These are phyloP conservation scores for Aurelia aurita DNA, from an alignment of 30 jellyfish, hydroid and myxozoan genomes.

Conservation along the genomic window DNA sequence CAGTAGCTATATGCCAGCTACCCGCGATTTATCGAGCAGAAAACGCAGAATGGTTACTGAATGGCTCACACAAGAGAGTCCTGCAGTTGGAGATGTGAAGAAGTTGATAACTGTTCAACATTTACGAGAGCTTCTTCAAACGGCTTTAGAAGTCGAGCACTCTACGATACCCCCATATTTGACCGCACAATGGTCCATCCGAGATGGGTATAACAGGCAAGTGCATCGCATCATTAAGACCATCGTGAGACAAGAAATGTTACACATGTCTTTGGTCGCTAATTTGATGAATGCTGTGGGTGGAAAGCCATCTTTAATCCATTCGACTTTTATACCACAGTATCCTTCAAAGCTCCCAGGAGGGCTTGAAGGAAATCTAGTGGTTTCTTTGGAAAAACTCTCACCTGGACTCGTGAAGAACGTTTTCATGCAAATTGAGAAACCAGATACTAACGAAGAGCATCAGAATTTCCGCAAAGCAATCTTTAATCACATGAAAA, in stretches of 20 bases:
- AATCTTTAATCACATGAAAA: conserved; percentile 42
- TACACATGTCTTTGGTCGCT: conserved; percentile 65
- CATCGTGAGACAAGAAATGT: conserved; percentile 62
- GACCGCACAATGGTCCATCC: conserved; percentile 65
- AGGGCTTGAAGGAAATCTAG: conserved; percentile 37
- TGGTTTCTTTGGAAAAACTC: conserved; percentile 55
- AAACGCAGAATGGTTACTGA: conserved; percentile 60
- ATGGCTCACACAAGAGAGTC: conserved; percentile 45
- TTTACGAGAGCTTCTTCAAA: conserved; percentile 39
- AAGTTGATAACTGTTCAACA: conserved; percentile 30
- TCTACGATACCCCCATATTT: conserved; percentile 66
- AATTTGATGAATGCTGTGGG: conserved; percentile 60
- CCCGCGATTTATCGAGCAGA: conserved; percentile 59
- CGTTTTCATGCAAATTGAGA: conserved; percentile 62
- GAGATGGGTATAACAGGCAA: conserved; percentile 49
- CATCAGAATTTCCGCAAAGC: conserved; percentile 26
- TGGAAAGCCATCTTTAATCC: conserved; percentile 65
- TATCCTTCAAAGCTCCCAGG: conserved; percentile 72
- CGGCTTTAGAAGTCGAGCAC: conserved; percentile 63
- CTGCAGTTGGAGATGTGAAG: conserved; percentile 33
- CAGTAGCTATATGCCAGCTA: conserved; percentile 59
- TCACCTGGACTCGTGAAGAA: conserved; percentile 16
- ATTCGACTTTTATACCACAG: conserved; percentile 44
- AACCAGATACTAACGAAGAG: conserved; percentile 28
- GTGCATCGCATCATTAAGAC: conserved; percentile 49